phyloP scores from a whole-genome alignment of 1,140 invertebrate species.

The Drosophila littoralis region DNA sequence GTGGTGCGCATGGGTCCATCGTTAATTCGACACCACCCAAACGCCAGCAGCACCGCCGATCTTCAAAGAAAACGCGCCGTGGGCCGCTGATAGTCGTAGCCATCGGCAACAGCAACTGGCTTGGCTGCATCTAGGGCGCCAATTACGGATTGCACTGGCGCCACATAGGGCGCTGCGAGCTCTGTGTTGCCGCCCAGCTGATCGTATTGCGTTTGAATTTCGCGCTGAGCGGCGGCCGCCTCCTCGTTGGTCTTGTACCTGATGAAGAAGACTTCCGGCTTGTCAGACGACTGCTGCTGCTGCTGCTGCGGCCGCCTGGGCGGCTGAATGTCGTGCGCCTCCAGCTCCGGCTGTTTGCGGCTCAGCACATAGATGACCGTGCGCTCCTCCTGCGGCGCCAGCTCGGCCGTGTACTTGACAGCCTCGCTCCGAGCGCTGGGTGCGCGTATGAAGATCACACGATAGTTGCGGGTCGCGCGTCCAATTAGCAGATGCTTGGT shows the following conservation, averaged over 20 bases:
- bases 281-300: slow-evolving; percentile 86
- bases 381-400: slow-evolving; percentile 90
- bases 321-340: slow-evolving; percentile 61
- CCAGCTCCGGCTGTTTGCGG: slow-evolving; percentile 85
- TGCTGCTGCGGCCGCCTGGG: slow-evolving; percentile 81
- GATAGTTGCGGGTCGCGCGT: slow-evolving; percentile 90
- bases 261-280: slow-evolving; percentile 91
- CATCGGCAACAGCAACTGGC: background rate
- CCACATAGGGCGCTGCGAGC: slow-evolving; percentile 58
- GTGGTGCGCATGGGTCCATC: slow-evolving; percentile 36
- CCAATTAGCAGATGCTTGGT: slow-evolving; percentile 73
- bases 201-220: slow-evolving; percentile 80
- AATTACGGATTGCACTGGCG: slow-evolving; percentile 64
- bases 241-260: slow-evolving; percentile 89
- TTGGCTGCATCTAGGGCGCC: slow-evolving; percentile 42
- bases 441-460: slow-evolving; percentile 94
- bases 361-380: slow-evolving; percentile 93
- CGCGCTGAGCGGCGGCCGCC: slow-evolving; percentile 68
- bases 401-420: slow-evolving; percentile 87
- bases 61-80: slow-evolving; percentile 7
- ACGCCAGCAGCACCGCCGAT: background rate
- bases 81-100: slow-evolving; percentile 57
- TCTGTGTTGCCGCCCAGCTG: slow-evolving; percentile 70
- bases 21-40: slow-evolving; percentile 34
- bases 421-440: slow-evolving; percentile 88